phyloP scores from a whole-genome alignment of 2,797 vertebrate species.

The Syngnathus acus region DNA sequence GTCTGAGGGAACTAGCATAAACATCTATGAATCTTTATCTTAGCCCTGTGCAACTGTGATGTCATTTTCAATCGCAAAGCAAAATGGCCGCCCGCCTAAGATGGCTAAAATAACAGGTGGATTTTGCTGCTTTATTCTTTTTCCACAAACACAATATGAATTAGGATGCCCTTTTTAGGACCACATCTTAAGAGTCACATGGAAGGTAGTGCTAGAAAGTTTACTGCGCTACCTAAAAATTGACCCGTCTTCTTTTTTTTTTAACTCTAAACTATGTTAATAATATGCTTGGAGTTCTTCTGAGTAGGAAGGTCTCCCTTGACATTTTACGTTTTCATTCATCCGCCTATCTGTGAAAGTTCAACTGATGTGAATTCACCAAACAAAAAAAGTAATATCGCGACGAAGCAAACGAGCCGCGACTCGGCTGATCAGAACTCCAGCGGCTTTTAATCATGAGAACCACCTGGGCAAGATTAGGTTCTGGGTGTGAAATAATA shows the following conservation, averaged over 20 bases:
- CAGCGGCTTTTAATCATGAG: slow-evolving; percentile 74
- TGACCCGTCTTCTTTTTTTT: slow-evolving; percentile 26
- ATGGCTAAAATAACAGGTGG: no score
- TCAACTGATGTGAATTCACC: no score
- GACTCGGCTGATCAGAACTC: slow-evolving; percentile 69
- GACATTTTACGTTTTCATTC: slow-evolving; percentile 17
- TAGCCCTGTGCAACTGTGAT: no score
- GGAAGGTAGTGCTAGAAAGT: not conserved
- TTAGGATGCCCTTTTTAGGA: no score
- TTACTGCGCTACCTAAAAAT: slow-evolving; percentile 25
- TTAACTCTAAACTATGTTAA: slow-evolving; percentile 58
- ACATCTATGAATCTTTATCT: not conserved
- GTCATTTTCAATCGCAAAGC: no score
- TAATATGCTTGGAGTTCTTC: slow-evolving; percentile 47
- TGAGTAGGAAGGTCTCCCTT: slow-evolving; percentile 48
- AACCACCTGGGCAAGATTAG: slow-evolving; percentile 74
- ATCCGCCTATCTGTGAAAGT: not conserved
- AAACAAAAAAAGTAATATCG: slow-evolving; percentile 45
- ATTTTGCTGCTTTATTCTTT: no score
- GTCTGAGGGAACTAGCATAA: not conserved
- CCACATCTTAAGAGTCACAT: no score
- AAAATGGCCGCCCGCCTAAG: no score
- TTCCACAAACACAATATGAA: no score
- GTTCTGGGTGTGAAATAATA: slow-evolving; percentile 77
- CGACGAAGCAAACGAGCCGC: slow-evolving; percentile 68